Percentiles rank a stretch among this genome's conserved stretches.
Conservation (phyloP, 2,888 invertebrate species). For the Agriopis marginaria region DNA sequence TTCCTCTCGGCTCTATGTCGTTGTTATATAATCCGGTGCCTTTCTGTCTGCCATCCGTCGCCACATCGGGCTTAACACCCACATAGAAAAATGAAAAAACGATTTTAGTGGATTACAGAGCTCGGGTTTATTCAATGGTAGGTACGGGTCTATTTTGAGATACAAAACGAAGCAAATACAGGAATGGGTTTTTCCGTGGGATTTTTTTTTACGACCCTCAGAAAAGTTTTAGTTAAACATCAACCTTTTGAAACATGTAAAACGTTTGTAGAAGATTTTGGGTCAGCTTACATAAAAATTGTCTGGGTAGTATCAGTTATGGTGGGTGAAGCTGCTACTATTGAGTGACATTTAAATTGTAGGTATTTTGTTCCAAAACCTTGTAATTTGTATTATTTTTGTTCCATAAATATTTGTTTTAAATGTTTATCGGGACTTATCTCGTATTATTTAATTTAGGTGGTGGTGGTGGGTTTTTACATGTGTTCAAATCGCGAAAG, state of each 20-base stretch:
- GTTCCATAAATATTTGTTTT: too few relatives aligned
- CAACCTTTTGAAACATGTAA: not conserved
- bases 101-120: conserved; percentile 26
- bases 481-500: too few relatives aligned
- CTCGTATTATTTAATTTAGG: too few relatives aligned
- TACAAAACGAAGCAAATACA: conserved; percentile 5
- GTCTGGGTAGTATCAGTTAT: too few relatives aligned
- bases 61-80: conserved; percentile 49
- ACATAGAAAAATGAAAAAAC: conserved; percentile 34
- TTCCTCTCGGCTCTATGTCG: conserved; percentile 48
- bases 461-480: too few relatives aligned
- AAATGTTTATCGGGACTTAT: too few relatives aligned
- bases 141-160: conserved; percentile 20
- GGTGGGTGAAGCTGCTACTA: too few relatives aligned
- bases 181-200: not conserved
- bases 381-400: too few relatives aligned
- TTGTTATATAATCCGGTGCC: conserved; percentile 66
- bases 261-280: not conserved
- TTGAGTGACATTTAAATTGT: too few relatives aligned
- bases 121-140: conserved; percentile 10
- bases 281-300: too few relatives aligned
- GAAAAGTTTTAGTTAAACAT: not conserved
- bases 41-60: conserved; percentile 62
- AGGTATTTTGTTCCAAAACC: too few relatives aligned
- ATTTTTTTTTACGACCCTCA: not conserved